phyloP scores from a whole-genome alignment of 2,888 invertebrate species.

The Thyatira batis region DNA sequence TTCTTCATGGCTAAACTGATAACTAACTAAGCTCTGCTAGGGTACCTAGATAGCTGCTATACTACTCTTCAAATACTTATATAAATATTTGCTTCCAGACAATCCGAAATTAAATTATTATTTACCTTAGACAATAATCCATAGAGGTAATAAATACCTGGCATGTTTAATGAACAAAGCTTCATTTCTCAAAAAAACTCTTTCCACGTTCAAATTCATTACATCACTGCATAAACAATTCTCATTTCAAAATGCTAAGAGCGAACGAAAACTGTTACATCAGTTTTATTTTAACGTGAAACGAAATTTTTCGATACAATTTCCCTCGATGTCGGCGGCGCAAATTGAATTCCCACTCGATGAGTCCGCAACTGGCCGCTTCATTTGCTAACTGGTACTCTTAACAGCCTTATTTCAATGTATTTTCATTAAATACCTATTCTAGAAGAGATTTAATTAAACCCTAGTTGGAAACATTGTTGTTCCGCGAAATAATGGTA shows the following conservation, averaged over 20 bases:
- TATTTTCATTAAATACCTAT: constrained; percentile 22
- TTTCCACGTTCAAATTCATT: neutral
- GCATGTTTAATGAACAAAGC: neutral
- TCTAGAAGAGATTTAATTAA: constrained; percentile 43
- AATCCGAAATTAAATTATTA: no score
- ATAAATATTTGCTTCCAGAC: no score
- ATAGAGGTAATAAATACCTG: no score
- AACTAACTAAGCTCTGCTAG: no score
- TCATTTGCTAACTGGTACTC: constrained; percentile 55
- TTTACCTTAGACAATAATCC: no score
- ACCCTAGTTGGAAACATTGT: constrained; percentile 29
- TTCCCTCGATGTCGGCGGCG: constrained; percentile 39
- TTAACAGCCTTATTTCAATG: constrained; percentile 30
- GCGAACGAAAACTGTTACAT: constrained; percentile 33
- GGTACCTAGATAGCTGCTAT: no score
- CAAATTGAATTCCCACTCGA: constrained; percentile 45
- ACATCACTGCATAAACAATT: neutral
- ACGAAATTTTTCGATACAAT: constrained; percentile 42
- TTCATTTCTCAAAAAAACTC: neutral
- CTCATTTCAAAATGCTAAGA: constrained; percentile 18
- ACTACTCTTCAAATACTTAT: no score
- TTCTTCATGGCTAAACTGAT: no score
- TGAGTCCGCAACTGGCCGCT: constrained; percentile 36
- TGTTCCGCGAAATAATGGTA: neutral
- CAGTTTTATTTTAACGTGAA: constrained; percentile 42